Conservation (phyloP, 2,113 vertebrate species). For the Nesoenas mayeri region DNA sequence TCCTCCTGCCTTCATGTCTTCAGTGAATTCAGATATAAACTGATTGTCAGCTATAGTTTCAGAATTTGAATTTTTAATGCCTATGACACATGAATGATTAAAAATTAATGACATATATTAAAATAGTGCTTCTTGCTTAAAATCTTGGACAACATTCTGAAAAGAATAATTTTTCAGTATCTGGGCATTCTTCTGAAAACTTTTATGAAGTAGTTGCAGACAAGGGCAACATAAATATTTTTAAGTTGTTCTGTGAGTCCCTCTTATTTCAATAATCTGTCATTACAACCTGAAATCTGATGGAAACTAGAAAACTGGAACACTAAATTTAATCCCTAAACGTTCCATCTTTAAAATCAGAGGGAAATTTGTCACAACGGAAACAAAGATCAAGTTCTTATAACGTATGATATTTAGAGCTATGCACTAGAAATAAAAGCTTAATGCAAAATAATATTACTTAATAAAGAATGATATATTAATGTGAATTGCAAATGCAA, state of each 20-base stretch:
- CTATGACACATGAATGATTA: background rate
- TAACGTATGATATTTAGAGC: background rate
- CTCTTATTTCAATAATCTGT: background rate
- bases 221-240: background rate
- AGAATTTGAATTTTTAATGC: background rate
- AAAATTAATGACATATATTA: background rate
- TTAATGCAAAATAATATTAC: background rate
- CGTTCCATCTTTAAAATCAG: background rate
- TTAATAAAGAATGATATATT: background rate
- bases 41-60: background rate
- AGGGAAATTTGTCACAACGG: background rate
- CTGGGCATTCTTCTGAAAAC: background rate
- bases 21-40: background rate
- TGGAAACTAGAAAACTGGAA: background rate
- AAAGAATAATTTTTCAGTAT: background rate
- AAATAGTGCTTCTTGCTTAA: background rate
- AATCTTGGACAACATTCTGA: background rate
- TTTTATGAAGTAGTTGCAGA: background rate
- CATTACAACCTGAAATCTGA: background rate
- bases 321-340: background rate
- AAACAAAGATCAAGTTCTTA: background rate
- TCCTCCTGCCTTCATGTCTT: background rate
- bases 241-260: background rate
- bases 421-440: background rate
- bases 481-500: background rate